Conservation (phyloP, 2,888 invertebrate species). For the Hylaea fasciaria region DNA sequence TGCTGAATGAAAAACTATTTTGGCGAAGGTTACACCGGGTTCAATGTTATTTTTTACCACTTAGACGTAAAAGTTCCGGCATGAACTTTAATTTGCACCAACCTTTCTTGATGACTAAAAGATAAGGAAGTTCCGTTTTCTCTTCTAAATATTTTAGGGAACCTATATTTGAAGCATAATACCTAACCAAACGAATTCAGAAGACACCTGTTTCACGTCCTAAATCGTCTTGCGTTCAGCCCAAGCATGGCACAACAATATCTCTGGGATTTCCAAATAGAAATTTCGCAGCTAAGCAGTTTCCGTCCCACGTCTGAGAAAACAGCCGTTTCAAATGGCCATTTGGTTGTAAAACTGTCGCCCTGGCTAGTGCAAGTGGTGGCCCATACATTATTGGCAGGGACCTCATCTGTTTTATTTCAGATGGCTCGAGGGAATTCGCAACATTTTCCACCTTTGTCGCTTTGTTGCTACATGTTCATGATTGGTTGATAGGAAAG, state of each 20-base stretch:
- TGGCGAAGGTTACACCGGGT: slow-evolving; percentile 1
- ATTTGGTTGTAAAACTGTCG: slow-evolving; percentile 34
- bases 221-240: neutral
- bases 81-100: too few relatives aligned
- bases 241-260: slow-evolving; percentile 1
- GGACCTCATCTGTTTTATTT: slow-evolving; percentile 20
- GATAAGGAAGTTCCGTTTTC: too few relatives aligned
- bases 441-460: neutral
- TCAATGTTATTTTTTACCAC: slow-evolving; percentile 1
- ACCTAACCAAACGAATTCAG: neutral
- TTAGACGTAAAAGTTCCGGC: too few relatives aligned
- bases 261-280: slow-evolving; percentile 7
- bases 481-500: neutral
- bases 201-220: neutral
- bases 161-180: too few relatives aligned
- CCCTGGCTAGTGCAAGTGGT: slow-evolving; percentile 28
- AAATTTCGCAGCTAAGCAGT: slow-evolving; percentile 11
- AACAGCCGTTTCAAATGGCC: slow-evolving; percentile 30
- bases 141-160: too few relatives aligned
- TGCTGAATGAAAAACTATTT: slow-evolving; percentile 21
- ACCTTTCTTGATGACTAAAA: too few relatives aligned
- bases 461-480: neutral
- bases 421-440: neutral
- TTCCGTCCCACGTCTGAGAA: slow-evolving; percentile 6
- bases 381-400: slow-evolving; percentile 15